Evolutionary conservation across 2,113 vertebrate species (phyloP), one percentile per base, ranked within the genome.

Genomic region (Oncorhynchus kisutch): DNA sequence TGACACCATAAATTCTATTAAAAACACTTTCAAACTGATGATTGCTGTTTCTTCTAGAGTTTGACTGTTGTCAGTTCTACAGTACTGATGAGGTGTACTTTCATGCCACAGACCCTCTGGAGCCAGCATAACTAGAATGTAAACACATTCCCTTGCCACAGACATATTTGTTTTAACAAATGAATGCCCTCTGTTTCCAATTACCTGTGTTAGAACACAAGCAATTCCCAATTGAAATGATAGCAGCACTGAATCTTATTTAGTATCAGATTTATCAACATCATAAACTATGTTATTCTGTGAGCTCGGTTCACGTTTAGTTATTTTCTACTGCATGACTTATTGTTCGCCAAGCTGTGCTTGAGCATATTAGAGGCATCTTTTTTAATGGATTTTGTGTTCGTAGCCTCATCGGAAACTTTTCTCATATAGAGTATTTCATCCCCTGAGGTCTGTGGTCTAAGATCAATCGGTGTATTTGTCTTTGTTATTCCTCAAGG

Each of bases 401-500:
- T 57, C 6, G 57, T 85, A 71, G 84, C 87, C 81, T 73, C 77
- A 5, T 88, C 80, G 3, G 2, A 27, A 77, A 78, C 75, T 72
- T 72, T 51, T 14, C 45, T 75, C 59, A 16, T 66, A 70, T 70
- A 68, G 4, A 0, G 72, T 18, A 74, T 69, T 75, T 81, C 80
- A 87, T 87, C 87, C 91, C 87, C 81, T 20, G 57, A 81, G 85
- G 86, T 73, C 67, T 86, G 82, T 80, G 83, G 79, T 74, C 77
- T n/a, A 9, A 88, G 87, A 90, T 88, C 88, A 90, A 85, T 89
- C 86, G 83, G 89, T 77, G 7, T 49, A 82, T 84, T 79, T 75
- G 77, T 74, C 78, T 84, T 84, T 67, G 67, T 88, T 87, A 83
- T 85, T 88, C 86, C 82, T 90, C 86, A 91, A 91, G 86, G 86